phyloP scores from a whole-genome alignment of 2,113 vertebrate species.

The Asarcornis scutulata region DNA sequence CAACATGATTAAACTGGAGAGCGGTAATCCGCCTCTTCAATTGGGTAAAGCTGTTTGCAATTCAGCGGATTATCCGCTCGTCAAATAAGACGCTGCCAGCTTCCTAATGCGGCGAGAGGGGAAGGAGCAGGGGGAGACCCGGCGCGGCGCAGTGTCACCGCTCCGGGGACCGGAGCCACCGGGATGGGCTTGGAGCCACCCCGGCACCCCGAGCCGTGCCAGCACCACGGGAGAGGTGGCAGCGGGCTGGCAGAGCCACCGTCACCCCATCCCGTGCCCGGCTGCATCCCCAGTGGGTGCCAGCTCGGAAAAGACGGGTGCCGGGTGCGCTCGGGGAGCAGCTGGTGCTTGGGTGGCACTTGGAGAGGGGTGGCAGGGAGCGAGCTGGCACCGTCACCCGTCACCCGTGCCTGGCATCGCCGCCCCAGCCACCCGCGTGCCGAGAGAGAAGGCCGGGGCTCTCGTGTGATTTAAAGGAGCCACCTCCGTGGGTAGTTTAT shows the following conservation, averaged over 20 bases:
- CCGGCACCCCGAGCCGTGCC: fast-evolving
- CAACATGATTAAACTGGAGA: conserved; percentile 65
- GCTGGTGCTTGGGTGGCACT: neutral
- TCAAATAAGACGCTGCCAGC: conserved; percentile 58
- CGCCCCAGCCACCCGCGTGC: neutral
- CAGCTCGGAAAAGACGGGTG: neutral
- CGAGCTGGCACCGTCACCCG: neutral
- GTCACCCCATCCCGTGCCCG: fast-evolving
- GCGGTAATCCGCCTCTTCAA: conserved; percentile 68
- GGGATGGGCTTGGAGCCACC: neutral
- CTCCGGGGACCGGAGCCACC: neutral
- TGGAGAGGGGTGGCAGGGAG: fast-evolving
- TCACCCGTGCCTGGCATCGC: fast-evolving
- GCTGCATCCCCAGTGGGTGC: neutral
- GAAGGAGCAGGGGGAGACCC: conserved; percentile 39
- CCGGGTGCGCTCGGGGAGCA: neutral
- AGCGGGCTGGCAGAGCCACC: neutral
- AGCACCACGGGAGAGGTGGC: neutral
- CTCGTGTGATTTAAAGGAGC: neutral
- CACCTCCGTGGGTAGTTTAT: conserved; percentile 16
- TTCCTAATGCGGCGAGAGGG: conserved; percentile 38
- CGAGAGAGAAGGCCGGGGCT: neutral
- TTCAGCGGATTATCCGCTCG: conserved; percentile 72
- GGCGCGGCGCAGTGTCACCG: fast-evolving
- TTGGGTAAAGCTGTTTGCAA: conserved; percentile 73